phyloP scores from a whole-genome alignment of 2,888 invertebrate genomes.

The Erpobdella octoculata region DNA sequence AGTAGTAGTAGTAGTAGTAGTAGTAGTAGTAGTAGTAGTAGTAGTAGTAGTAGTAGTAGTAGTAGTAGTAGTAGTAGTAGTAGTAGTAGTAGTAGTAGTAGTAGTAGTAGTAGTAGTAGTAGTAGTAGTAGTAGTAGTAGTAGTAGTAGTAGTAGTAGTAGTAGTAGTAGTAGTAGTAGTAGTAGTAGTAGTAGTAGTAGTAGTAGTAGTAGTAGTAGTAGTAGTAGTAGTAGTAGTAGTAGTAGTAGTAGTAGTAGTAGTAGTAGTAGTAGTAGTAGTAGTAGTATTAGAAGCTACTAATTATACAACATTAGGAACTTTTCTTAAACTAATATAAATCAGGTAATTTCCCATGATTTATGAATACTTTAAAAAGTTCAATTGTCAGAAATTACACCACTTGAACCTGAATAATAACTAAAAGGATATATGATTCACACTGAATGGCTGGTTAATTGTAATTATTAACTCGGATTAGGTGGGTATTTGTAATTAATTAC shows the following conservation, averaged over 20 bases:
- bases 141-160: slow-evolving; percentile 1
- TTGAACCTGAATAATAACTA: no score
- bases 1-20: slow-evolving; percentile 1
- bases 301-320: no score
- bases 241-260: slow-evolving; percentile 1
- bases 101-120: slow-evolving; percentile 1
- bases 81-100: slow-evolving; percentile 1
- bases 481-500: no score
- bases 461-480: no score
- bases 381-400: no score
- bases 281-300: no score
- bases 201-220: slow-evolving; percentile 1
- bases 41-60: slow-evolving; percentile 1
- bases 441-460: no score
- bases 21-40: slow-evolving; percentile 1
- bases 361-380: no score
- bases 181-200: slow-evolving; percentile 1
- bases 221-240: slow-evolving; percentile 1
- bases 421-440: no score
- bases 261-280: slow-evolving; percentile 1
- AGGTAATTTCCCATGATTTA: no score
- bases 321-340: no score
- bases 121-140: slow-evolving; percentile 1
- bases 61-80: slow-evolving; percentile 1
- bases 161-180: slow-evolving; percentile 1